Base-by-base conservation (phyloP, 2,797 vertebrate genomes). In the Gymnocypris eckloni region DNA sequence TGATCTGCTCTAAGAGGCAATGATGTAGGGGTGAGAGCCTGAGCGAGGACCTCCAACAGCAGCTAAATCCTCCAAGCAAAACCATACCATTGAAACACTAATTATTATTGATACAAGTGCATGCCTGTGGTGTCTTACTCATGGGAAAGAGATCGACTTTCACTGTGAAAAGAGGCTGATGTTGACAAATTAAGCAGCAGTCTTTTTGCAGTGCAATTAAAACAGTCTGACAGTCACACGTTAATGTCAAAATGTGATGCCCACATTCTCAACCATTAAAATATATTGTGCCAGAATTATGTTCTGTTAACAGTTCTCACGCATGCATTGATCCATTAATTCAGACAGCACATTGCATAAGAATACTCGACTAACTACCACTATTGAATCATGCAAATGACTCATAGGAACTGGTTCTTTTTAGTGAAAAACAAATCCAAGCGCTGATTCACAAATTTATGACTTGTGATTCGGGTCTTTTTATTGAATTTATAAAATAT, bases 71-170 rank as follows among this genome's bases (percentile, higher is more conserved):
- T 50, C 70, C 76, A 70, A 37, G 39, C 41, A 56, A 50, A 25
- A 33, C 45, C 2, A 43, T 69, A 71, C 70, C 82, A 85, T 82
- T 78, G 50, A 84, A 78, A 25, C 56, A 45, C 69, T 89, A 88
- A 93, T 92, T 90, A 88, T 86, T 87, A 92, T 91, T 89, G 89
- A 92, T 87, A 88, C 83, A 84, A 81, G 12, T 20, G 6, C 10
- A 43, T 4, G 66, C 59, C 66, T 81, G 59, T 77, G 73, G 88
- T 64, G 28, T 81, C 28, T 64, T 22, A 86, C 86, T 85, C 85
- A 43, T 59, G 73, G 81, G 37, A 43, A 54, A 61, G 8, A 54
- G 84, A 69, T 84, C 79, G 80, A 61, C 80, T 90, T 88, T 83
- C 54, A 75, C 73, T 75, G 52, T 52, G 61, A 75, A 72, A 61